phyloP scores from a whole-genome alignment of 1,140 invertebrate species.

The Carcinoscorpius rotundicauda region DNA sequence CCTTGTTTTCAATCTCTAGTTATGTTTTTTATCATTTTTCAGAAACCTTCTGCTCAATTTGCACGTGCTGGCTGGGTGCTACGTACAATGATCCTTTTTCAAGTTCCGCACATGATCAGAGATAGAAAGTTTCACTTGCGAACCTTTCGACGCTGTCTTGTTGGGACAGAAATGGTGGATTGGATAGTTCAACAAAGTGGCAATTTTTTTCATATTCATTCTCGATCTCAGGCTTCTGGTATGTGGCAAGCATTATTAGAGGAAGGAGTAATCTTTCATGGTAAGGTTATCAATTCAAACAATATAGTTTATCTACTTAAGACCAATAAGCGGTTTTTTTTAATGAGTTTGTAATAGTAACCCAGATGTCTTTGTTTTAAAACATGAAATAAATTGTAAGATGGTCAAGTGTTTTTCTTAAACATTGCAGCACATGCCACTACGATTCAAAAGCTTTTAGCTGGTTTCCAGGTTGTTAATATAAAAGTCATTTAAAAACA shows the following conservation, averaged over 20 bases:
- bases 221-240: conserved; percentile 56
- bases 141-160: conserved; percentile 38
- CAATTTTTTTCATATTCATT: conserved; percentile 35
- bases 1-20: too few relatives aligned
- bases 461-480: too few relatives aligned
- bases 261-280: conserved; percentile 62
- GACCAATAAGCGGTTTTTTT: too few relatives aligned
- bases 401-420: too few relatives aligned
- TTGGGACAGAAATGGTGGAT: conserved; percentile 58
- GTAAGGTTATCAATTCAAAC: conserved; percentile 35
- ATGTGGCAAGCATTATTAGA: conserved; percentile 78
- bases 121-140: conserved; percentile 41
- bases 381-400: too few relatives aligned
- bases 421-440: too few relatives aligned
- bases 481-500: too few relatives aligned
- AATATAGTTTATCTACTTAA: too few relatives aligned
- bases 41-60: conserved; percentile 47
- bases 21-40: too few relatives aligned
- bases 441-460: too few relatives aligned
- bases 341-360: background rate
- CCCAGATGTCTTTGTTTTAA: too few relatives aligned
- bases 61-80: conserved; percentile 53
- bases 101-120: conserved; percentile 47
- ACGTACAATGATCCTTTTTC: conserved; percentile 50
- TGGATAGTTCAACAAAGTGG: conserved; percentile 49